phyloP scores from a whole-genome alignment of 2,797 vertebrate genomes.

The Hylomyscus alleni region DNA sequence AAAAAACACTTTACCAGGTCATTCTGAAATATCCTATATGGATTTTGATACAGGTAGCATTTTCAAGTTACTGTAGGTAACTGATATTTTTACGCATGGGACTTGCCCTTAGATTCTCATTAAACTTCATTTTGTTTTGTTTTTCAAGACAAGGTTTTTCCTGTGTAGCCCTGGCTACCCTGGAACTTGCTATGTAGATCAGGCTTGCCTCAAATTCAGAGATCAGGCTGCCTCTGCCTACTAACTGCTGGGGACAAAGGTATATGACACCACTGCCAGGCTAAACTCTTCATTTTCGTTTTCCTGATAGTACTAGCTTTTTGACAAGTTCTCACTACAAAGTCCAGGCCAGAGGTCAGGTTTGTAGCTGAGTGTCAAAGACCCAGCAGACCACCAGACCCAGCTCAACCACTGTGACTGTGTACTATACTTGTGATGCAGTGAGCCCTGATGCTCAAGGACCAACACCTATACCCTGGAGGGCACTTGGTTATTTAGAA shows the following conservation, averaged over 20 bases:
- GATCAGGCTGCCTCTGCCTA: background rate
- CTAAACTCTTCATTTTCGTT: constrained; percentile 41
- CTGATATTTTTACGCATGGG: constrained; percentile 45
- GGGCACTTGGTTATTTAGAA: constrained; percentile 49
- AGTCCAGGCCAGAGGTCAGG: background rate
- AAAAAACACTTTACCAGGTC: constrained; percentile 28
- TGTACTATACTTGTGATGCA: constrained; percentile 46
- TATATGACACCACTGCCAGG: background rate
- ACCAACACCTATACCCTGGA: constrained; percentile 23
- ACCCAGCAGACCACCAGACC: background rate
- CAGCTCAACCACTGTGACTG: background rate
- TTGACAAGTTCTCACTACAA: background rate
- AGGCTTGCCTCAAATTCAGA: background rate
- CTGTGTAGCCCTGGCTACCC: background rate
- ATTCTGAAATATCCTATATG: constrained; percentile 55
- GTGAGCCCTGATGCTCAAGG: constrained; percentile 31
- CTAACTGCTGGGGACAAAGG: background rate
- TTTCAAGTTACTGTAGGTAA: constrained; percentile 55
- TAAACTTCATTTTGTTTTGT: constrained; percentile 34
- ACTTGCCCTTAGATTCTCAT: constrained; percentile 42
- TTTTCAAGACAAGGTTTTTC: background rate
- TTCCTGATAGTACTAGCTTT: constrained; percentile 11
- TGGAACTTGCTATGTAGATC: background rate
- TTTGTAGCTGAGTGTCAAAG: background rate
- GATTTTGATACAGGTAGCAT: background rate